Percentiles rank a stretch among this genome's conserved stretches.
phyloP scores from a whole-genome alignment of 2,797 vertebrate species.

The Setipinna tenuifilis region DNA sequence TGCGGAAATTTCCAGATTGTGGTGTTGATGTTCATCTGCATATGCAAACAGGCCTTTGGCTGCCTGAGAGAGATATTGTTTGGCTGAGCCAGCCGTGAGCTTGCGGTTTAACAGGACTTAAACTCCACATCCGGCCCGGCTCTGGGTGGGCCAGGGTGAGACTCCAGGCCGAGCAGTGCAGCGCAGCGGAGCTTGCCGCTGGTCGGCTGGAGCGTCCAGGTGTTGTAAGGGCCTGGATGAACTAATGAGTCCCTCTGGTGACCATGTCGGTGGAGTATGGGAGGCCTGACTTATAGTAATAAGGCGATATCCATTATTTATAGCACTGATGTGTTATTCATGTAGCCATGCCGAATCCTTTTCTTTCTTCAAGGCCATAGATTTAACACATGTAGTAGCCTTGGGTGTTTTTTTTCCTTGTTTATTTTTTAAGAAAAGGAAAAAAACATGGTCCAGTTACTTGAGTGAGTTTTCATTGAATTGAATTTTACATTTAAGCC shows the following conservation, averaged over 20 bases:
- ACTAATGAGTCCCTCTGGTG: constrained; percentile 9
- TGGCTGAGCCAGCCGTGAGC: not conserved
- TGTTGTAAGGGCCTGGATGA: not conserved
- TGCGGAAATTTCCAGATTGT: not conserved
- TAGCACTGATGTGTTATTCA: not conserved
- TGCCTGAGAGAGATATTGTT: not conserved
- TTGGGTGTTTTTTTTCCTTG: not conserved
- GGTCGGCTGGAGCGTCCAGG: too few species aligned
- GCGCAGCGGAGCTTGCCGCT: too few species aligned
- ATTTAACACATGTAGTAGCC: not conserved
- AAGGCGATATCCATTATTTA: not conserved
- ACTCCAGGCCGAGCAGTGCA: too few species aligned
- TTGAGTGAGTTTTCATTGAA: too few species aligned
- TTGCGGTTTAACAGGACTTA: not conserved
- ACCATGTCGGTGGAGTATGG: not conserved
- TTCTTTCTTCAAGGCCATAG: not conserved
- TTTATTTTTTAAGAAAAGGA: too few species aligned
- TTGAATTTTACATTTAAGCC: not conserved
- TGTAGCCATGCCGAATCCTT: not conserved
- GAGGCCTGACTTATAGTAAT: not conserved
- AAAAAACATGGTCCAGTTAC: too few species aligned
- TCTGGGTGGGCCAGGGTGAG: not conserved
- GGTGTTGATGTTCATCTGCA: not conserved
- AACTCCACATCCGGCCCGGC: not conserved
- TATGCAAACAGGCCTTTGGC: not conserved